Conservation (phyloP, 2,113 vertebrate species). For the Anoura caudifer region DNA sequence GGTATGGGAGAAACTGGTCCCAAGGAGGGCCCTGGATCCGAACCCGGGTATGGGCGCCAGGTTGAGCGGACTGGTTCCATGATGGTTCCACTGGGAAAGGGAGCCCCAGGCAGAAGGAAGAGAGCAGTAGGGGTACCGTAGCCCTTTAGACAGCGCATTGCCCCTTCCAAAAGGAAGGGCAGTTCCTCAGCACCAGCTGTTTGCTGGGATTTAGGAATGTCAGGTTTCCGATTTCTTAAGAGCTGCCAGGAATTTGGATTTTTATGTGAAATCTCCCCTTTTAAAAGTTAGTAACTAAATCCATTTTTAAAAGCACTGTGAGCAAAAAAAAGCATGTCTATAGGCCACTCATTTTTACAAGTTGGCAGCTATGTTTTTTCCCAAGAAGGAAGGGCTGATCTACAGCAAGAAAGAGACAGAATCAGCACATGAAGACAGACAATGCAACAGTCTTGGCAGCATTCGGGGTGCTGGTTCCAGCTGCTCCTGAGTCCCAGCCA, state of each 20-base stretch:
- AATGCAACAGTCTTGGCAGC: background rate
- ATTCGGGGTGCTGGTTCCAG: background rate
- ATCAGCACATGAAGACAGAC: background rate
- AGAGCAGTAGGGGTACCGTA: fast-evolving
- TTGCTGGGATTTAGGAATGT: background rate
- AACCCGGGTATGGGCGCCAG: background rate
- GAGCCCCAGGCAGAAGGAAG: background rate
- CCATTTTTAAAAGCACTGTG: background rate
- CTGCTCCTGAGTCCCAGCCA: background rate
- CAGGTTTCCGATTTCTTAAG: background rate
- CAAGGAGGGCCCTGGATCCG: background rate
- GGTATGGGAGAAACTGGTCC: background rate
- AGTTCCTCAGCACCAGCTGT: background rate
- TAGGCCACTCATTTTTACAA: background rate
- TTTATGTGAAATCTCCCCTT: conserved; percentile 9
- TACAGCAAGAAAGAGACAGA: background rate
- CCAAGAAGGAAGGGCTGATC: background rate
- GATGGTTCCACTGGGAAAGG: background rate
- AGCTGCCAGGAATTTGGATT: background rate
- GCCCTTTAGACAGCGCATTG: background rate
- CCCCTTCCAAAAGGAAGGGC: background rate
- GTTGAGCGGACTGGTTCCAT: background rate
- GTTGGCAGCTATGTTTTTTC: background rate
- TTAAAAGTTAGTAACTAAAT: conserved; percentile 12
- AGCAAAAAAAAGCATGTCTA: background rate